Base-by-base conservation (phyloP, 1,140 invertebrate genomes). In the Sweltsa coloradensis region DNA sequence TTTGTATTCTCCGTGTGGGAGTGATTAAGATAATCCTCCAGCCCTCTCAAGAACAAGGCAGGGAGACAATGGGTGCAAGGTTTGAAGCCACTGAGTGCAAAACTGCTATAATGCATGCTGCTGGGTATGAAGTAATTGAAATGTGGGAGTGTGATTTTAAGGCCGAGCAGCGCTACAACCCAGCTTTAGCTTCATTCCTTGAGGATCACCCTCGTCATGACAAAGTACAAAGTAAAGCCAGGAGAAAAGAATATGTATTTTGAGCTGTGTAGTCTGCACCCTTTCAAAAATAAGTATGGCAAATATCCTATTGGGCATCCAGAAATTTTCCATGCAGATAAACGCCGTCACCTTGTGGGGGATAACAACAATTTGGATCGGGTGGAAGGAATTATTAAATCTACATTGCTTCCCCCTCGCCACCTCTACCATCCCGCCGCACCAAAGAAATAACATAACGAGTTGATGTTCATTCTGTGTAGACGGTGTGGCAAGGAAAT, bases 11-110 rank as follows among this genome's bases (percentile, higher is more conserved):
- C 23, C 46, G 6, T 16, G 27, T 27, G n/a, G n/a, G n/a, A n/a
- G n/a, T n/a, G n/a, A n/a, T n/a, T n/a, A n/a, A n/a, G n/a, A n/a
- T n/a, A n/a, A 23, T 5, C 24, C 18, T 24, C 25, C 9, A n/a
- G 29, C n/a, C 46, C 46, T 9, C n/a, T 42, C 13, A 21, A 48
- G 18, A 31, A 48, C 16, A 31, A 48, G 16, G 23, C 36, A 16
- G 25, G 9, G 37, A 48, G 13, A 48, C 3, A 21, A 14, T 48
- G 6, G 14, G 42, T 6, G n/a, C 5, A n/a, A 4, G 39, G 6
- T 25, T 34, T 21, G 46, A 48, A n/a, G 27, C 25, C 41, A 43
- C 39, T 5, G 34, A 43, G 29, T 6, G 18, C 3, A 48, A 48
- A 44, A 48, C 22, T 5, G 13, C 3, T 9, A 34, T 14, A 37